Base-by-base conservation (phyloP, 1,140 invertebrate species). In the Ceratina japonica region DNA sequence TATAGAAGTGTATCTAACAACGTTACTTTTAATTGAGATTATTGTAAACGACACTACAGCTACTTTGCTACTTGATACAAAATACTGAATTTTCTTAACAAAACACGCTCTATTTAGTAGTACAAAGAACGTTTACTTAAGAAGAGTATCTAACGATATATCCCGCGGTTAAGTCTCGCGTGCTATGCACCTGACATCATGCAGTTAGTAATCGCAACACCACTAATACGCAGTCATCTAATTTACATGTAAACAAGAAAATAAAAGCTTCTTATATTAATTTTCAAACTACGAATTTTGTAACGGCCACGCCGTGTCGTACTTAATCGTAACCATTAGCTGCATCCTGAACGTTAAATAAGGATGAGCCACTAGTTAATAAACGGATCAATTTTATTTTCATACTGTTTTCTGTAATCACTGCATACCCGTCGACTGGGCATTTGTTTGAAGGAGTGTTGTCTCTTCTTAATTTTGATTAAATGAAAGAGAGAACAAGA, bases 181-280 rank as follows among this genome's bases (percentile, higher is more conserved):
- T 86, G 85, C 85, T 85, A 83, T 81, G 73, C 82, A 79, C 63
- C 74, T 78, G 22, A 72, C 81, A 64, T 80, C 86, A 87, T 87
- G 86, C 86, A 86, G 75, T 84, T 78, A 79, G 54, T 56, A 18
- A 65, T 82, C 75, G 58, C 80, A 66, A 87, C 82, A 87, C 66
- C 77, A 82, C 64, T 81, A 80, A 84, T 79, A 85, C 71, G 71
- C 85, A 87, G 65, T 84, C 85, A 84, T 75, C 82, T 86, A 86
- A 82, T 81, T 70, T 78, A 73, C 74, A 70, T 59, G 58, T 59
- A 83, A 86, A 86, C 51, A 76, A 80, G 74, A 61, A 77, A 69
- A 81, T 56, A 68, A 83, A 78, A 86, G 85, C 85, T 37, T 83
- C 18, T 72, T 75, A 56, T 44, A 44, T 44, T 75, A 15, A 58